phyloP scores from a whole-genome alignment of 1,140 invertebrate genomes.

The Nephila pilipes region DNA sequence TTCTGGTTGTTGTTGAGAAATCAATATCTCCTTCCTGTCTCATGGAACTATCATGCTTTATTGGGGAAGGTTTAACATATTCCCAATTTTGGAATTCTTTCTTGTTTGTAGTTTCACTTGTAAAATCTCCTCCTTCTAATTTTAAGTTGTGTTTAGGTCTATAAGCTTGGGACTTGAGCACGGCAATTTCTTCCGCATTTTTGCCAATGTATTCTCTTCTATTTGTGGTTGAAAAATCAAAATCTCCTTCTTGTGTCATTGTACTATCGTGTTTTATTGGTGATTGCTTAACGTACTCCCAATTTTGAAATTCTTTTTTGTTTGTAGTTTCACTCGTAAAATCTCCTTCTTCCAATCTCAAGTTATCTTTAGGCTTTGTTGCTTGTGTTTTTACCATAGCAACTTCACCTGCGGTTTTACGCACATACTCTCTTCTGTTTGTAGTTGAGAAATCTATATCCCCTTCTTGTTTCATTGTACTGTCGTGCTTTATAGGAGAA shows the following conservation, averaged over 20 bases:
- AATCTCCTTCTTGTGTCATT: conserved; percentile 76
- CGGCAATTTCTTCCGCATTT: neutral
- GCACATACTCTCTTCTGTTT: conserved; percentile 77
- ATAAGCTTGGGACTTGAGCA: neutral
- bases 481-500: conserved; percentile 8
- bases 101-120: conserved; percentile 77
- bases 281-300: conserved; percentile 30
- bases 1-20: conserved; percentile 59
- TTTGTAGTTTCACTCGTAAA: conserved; percentile 55
- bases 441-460: conserved; percentile 81
- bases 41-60: conserved; percentile 50
- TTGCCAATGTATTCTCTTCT: conserved; percentile 13
- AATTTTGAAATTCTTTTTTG: conserved; percentile 21
- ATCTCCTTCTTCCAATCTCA: conserved; percentile 23
- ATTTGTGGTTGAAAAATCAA: conserved; percentile 57
- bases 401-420: neutral
- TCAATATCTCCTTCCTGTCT: conserved; percentile 70
- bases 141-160: neutral
- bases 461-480: conserved; percentile 79
- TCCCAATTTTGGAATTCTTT: conserved; percentile 79
- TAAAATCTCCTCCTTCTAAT: conserved; percentile 63
- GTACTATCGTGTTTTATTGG: neutral
- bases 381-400: conserved; percentile 33
- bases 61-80: conserved; percentile 37
- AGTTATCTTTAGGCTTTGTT: neutral